Evolutionary conservation across 1,140 invertebrate genomes (phyloP), one percentile per base, ranked within the genome.

Genomic region (Neuroterus valhalla): DNA sequence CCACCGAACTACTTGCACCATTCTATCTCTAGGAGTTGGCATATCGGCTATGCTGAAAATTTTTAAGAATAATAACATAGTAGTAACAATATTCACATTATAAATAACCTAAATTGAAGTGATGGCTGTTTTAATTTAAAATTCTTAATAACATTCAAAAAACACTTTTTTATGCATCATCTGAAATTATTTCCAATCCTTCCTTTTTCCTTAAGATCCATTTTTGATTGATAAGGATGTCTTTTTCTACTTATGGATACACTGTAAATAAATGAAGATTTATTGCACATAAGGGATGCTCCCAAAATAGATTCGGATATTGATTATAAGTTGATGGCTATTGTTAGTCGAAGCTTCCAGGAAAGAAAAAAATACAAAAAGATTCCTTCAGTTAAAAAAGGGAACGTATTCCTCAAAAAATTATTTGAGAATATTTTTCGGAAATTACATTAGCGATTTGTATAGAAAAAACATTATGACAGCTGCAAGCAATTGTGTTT

Each of bases 1-100:
- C 98, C 98, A 99, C 79, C 94, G 92, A 0, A 98, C 93, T 23
- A 97, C 94, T 90, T 98, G 96, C 6, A 99, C 92, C 94, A 99
- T 98, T 68, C 98, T 92, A 70, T 98, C 97, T 76, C 92, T 91
- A 2, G 98, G 96, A 38, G 94, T 95, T 67, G 93, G 89, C 85
- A 94, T 91, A 86, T 98, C 96, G 19, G 94, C 93, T 89, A 98
- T 97, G 84, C 96, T 96, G 82, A 72, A 91, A 90, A 12, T 23
- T 71, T 38, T 46, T 26, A 72, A 69, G 72, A 44, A 42, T 70
- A 76, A n/a, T 8, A 69, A 26, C 17, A 69, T 38, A n/a, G n/a
- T 52, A 45, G 15, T 71, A 14, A 45, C 21, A 69, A n/a, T 66
- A 70, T 52, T 42, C 31, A 48, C 42, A 50, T 50, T 68, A 17